Percentiles rank a stretch among this genome's conserved stretches.
These are phyloP conservation scores for Pogonomyrmex californicus DNA, from an alignment of 1,140 invertebrate species.

Conservation along the genomic window DNA sequence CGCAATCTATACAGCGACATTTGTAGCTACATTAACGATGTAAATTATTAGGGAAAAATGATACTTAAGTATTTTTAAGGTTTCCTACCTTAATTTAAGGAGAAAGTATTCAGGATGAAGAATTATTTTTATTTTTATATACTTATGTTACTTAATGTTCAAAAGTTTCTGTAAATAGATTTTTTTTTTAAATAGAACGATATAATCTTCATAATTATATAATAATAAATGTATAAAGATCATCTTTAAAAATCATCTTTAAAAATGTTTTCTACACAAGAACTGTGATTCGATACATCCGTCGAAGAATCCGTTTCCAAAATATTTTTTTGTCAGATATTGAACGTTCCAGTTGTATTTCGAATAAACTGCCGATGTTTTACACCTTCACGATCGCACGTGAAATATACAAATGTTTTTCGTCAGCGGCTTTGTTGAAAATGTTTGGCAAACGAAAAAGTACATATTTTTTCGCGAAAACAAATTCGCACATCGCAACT, in stretches of 20 bases:
- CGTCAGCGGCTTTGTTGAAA: constrained; percentile 43
- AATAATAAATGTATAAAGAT: background rate
- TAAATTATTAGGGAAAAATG: background rate
- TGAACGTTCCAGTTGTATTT: background rate
- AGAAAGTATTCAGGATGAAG: background rate
- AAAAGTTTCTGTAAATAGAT: background rate
- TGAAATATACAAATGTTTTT: constrained; percentile 46
- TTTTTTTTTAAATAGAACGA: background rate
- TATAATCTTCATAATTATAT: background rate
- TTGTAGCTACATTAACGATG: background rate
- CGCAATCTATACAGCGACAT: background rate
- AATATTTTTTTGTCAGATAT: constrained; percentile 18
- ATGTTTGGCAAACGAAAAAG: constrained; percentile 13
- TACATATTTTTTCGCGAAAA: constrained; percentile 46
- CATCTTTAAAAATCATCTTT: background rate
- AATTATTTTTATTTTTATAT: background rate
- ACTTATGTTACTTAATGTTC: background rate
- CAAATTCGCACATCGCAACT: constrained; percentile 48
- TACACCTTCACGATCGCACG: constrained; percentile 10
- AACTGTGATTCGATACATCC: constrained; percentile 1
- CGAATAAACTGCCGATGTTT: constrained; percentile 40
- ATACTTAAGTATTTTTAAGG: background rate
- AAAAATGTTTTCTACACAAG: background rate
- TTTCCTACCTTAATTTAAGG: background rate
- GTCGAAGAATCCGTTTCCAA: background rate